A percentile compares a stretch with the other conserved stretches of the same genome.
Conservation (phyloP, 2,113 vertebrate genomes). For the Raja brachyura region DNA sequence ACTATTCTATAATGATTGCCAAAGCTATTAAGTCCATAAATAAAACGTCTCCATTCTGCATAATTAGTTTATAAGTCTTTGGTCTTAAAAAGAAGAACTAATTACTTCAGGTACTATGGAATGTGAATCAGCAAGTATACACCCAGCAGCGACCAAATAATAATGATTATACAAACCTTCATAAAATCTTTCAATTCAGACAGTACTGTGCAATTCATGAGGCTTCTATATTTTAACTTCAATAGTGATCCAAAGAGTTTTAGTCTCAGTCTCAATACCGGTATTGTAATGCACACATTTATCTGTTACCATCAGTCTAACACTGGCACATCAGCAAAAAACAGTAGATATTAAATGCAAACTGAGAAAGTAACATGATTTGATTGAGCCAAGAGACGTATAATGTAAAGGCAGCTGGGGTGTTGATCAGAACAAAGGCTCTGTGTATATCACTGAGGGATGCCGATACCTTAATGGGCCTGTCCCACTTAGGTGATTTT, state of each 20-base stretch:
- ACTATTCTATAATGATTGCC: not conserved
- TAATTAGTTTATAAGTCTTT: conserved; percentile 17
- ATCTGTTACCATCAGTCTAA: not conserved
- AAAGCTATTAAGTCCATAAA: not conserved
- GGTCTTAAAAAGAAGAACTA: not conserved
- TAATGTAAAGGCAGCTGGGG: not conserved
- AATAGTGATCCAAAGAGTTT: not conserved
- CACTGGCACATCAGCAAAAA: not conserved
- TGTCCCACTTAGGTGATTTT: too few relatives aligned
- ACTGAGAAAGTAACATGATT: not conserved
- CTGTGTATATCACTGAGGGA: not conserved
- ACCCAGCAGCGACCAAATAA: not conserved
- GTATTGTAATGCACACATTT: not conserved
- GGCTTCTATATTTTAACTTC: not conserved
- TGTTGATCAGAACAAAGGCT: not conserved
- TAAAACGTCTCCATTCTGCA: not conserved
- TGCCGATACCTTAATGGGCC: not conserved
- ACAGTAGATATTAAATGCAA: not conserved
- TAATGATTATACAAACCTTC: not conserved
- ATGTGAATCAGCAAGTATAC: not conserved
- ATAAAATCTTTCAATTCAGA: not conserved
- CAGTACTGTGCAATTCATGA: not conserved
- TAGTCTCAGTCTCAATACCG: not conserved
- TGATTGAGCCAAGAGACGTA: not conserved
- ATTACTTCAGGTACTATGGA: not conserved